Evolutionary conservation across 30 jellyfish, hydroid and myxozoan genomes (phyloP).

Genomic region (Pseudorhiza aurosa): DNA sequence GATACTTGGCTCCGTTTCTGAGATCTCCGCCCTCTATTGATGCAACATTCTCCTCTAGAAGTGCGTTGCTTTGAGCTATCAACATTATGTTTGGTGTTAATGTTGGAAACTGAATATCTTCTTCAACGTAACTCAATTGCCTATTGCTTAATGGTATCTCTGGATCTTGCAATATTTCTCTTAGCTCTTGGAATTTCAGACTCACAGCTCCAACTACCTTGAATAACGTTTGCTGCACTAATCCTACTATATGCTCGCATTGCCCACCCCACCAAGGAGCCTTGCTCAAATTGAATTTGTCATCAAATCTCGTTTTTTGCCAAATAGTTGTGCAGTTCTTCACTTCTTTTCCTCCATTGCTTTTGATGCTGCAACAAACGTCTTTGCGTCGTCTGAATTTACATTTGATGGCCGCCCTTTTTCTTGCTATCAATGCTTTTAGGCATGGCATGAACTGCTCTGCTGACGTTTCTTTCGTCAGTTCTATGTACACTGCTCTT

Average conservation of each 20-base stretch:
- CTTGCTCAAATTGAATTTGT: conserved; percentile 76
- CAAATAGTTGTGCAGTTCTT: conserved; percentile 44
- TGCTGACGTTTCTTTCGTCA: conserved; percentile 33
- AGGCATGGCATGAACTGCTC: conserved; percentile 57
- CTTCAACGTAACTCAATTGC: conserved; percentile 72
- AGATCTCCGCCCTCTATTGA: too few relatives aligned
- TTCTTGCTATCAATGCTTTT: conserved; percentile 60
- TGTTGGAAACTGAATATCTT: conserved; percentile 56
- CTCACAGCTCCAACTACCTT: too few relatives aligned
- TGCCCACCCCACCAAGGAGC: conserved; percentile 91
- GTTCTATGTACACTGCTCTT: conserved; percentile 68
- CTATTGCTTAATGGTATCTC: conserved; percentile 69
- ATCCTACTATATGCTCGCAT: conserved; percentile 56
- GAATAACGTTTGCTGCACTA: too few relatives aligned
- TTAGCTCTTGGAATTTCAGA: conserved; percentile 45
- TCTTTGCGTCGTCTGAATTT: conserved; percentile 65
- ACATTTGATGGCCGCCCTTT: conserved; percentile 70
- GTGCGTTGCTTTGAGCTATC: conserved; percentile 46
- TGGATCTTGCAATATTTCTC: conserved; percentile 50
- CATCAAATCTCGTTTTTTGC: conserved; percentile 63
- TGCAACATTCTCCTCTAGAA: conserved; percentile 41
- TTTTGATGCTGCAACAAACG: conserved; percentile 62
- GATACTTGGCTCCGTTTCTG: too few relatives aligned
- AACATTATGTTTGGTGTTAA: conserved; percentile 63
- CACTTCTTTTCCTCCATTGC: conserved; percentile 48